Evolutionary conservation across 2,113 vertebrate species (phyloP), one percentile per base, ranked within the genome.

Genomic region (Dicaeum eximium): DNA sequence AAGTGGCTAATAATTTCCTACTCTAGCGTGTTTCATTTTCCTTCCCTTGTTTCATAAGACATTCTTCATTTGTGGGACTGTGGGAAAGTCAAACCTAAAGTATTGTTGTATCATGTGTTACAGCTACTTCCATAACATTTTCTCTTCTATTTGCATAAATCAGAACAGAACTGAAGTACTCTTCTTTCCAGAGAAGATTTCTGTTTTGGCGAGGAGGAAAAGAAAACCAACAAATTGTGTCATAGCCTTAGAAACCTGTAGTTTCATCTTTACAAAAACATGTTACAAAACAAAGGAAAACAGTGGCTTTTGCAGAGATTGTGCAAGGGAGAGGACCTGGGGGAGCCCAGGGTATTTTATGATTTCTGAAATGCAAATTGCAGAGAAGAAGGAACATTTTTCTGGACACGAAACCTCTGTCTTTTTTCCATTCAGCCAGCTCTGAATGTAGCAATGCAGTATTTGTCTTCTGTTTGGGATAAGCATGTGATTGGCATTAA

Each of bases 281-380:
- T 25, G 40, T 80, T 77, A 35, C 69, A 85, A 95, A 92, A 86
- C 31, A 75, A 77, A 93, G 70, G 31, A 66, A 72, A 90, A 53
- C 53, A 35, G 45, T 77, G 42, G 31, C 42, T 90, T 92, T 85
- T 85, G 27, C 54, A 15, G 72, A 95, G 57, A 81, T 24, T 44
- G 20, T 84, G 21, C 27, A 67, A 85, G 57, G 92, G 50, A 86
- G 57, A 91, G 51, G 78, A 74, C 57, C 42, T n/a, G 66, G 42
- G 23, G 40, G 11, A 95, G 58, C 51, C 5, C 15, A 69, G 33
- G 47, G 9, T 54, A 73, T 78, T 93, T 89, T 45, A 12, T 66
- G 61, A 30, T 78, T 92, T 95, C 53, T 90, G 70, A 79, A 92
- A 93, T 93, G 82, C 54, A 97, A 91, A 97, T 92, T 66, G 33